A percentile compares a stretch with the other conserved stretches of the same genome.
phyloP scores from a whole-genome alignment of 2,888 invertebrate species.

The Tenthredo amoena region DNA sequence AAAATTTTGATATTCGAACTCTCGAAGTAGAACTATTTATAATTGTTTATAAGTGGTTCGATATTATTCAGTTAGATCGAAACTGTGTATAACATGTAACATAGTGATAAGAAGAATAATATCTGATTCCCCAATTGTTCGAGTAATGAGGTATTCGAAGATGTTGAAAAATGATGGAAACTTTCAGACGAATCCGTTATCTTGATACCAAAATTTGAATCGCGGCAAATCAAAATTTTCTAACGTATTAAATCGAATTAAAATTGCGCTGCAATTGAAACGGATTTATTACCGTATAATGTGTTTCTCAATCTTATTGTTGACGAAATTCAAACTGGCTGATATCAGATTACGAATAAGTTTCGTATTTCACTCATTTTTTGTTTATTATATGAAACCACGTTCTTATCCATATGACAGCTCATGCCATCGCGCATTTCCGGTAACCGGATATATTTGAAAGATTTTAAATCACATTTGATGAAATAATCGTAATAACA shows the following conservation, averaged over 20 bases:
- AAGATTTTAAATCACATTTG: not conserved
- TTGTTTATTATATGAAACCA: not conserved
- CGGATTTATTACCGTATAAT: not conserved
- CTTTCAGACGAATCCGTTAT: not conserved
- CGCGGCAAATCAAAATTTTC: not conserved
- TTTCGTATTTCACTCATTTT: conserved; percentile 2
- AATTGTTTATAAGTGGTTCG: not conserved
- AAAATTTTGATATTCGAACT: not conserved
- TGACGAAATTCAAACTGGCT: not conserved
- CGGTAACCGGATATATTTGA: not conserved
- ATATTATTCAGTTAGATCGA: not conserved
- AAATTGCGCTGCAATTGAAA: not conserved
- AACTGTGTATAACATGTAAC: not conserved
- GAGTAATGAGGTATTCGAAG: not conserved
- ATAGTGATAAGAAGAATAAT: not conserved
- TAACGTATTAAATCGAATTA: not conserved
- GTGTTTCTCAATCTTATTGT: not conserved
- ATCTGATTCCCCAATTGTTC: not conserved
- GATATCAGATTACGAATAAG: not conserved
- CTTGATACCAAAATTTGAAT: not conserved
- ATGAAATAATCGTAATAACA: conserved; percentile 7
- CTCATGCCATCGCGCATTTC: not conserved
- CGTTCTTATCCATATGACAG: not conserved
- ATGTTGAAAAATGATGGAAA: not conserved
- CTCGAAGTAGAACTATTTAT: not conserved